These are phyloP conservation scores for Bathynomus jamesi DNA, from an alignment of 1,140 invertebrate genomes.

Conservation along the genomic window DNA sequence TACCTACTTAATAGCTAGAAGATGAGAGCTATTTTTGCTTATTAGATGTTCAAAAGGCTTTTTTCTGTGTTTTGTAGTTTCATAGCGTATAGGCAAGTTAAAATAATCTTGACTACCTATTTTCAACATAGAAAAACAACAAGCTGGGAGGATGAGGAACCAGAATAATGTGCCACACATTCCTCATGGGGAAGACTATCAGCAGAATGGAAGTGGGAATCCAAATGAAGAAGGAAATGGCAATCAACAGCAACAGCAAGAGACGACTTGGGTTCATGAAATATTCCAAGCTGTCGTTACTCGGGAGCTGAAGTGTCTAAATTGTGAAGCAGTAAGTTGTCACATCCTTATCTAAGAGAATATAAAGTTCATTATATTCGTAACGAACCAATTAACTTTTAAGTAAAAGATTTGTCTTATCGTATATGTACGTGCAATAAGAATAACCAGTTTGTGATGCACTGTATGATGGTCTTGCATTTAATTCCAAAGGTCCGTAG, in stretches of 20 bases:
- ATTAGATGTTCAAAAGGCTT: neutral
- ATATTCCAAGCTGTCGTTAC: constrained; percentile 99
- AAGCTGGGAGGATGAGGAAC: constrained; percentile 10
- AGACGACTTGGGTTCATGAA: constrained; percentile 98
- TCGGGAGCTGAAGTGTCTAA: constrained; percentile 96
- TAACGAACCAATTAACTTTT: too few relatives aligned
- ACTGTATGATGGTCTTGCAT: too few relatives aligned
- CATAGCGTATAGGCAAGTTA: too few relatives aligned
- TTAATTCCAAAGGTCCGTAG: constrained; percentile 79
- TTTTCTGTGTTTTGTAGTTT: neutral
- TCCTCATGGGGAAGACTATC: neutral
- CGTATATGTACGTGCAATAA: too few relatives aligned
- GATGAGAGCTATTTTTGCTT: too few relatives aligned
- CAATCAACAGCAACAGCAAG: constrained; percentile 44
- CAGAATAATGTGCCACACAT: constrained; percentile 12
- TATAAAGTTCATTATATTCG: too few relatives aligned
- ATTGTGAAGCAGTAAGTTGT: constrained; percentile 95
- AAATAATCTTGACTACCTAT: too few relatives aligned
- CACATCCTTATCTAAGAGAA: too few relatives aligned
- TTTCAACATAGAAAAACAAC: constrained; percentile 22
- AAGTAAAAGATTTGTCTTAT: too few relatives aligned
- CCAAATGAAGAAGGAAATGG: constrained; percentile 17
- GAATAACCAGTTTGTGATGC: too few relatives aligned
- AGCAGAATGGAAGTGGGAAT: neutral
- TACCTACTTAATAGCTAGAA: too few relatives aligned